Base-by-base conservation (phyloP, 2,888 invertebrate genomes). In the Lamproptera curius region DNA sequence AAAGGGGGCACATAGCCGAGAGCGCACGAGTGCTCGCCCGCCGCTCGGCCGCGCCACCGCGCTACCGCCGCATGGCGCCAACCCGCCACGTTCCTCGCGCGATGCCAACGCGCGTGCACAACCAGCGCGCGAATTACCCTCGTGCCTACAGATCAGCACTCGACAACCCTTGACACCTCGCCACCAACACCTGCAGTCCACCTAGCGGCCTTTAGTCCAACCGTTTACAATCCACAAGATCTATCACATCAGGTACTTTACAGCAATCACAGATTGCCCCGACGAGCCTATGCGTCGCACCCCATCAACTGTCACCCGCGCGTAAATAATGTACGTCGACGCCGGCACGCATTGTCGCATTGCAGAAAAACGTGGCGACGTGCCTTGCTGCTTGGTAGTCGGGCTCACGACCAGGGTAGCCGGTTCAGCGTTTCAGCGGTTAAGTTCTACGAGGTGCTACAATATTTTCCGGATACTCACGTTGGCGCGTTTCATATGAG, bases 1-100 rank as follows among this genome's bases (percentile, higher is more conserved):
- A 79, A 79, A 70, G 80, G 78, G 81, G 88, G 87, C 87, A 83
- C 88, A 88, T 87, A 80, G 86, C 86, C 85, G 83, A 82, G 81
- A 77, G 84, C 85, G 86, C 67, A 76, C 77, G 78, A 76, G 74
- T 65, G 67, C 57, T 65, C 73, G 79, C 75, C 74, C 78, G 81
- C 75, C 79, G 77, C 75, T 67, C 79, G 83, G 83, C 82, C 74
- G 76, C 80, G 74, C 75, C 78, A 69, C 73, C 76, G 75, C 76
- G 78, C 79, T 79, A 81, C 78, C 57, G 56, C 51, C 64, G 65
- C 67, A 67, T 64, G 61, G 58, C 64, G 66, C 63, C 70, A 65
- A 65, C 65, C 58, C 64, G 63, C 60, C 65, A 67, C 65, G 65
- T 67, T 65, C 59, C 58, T 54, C 61, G 55, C 65, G 62, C 54